Conservation (phyloP, 2,888 invertebrate genomes). For the Yponomeuta malinellus region DNA sequence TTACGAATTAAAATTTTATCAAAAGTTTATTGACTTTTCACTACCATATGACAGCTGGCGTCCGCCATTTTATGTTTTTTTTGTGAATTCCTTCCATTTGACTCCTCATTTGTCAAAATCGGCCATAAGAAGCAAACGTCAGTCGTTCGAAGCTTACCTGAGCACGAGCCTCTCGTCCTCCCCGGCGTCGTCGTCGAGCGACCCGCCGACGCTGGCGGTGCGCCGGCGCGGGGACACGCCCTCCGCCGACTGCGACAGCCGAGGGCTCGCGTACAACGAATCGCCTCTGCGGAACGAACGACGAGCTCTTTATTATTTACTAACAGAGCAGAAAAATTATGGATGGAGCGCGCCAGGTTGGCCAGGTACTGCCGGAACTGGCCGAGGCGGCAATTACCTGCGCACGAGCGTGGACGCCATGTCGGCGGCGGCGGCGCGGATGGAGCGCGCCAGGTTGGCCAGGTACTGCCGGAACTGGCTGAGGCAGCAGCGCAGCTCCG, state of each 20-base stretch:
- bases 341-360: too few species aligned
- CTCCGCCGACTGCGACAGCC: conserved; percentile 64
- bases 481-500: conserved; percentile 91
- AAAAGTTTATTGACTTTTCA: not conserved
- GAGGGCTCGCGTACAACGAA: conserved; percentile 74
- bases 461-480: conserved; percentile 93
- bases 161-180: conserved; percentile 50
- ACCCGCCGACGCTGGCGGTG: conserved; percentile 51
- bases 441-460: conserved; percentile 87
- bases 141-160: conserved; percentile 31
- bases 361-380: too few species aligned
- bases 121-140: too few species aligned
- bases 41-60: not conserved
- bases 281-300: conserved; percentile 35
- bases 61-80: too few species aligned
- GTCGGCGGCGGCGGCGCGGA: conserved; percentile 93
- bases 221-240: conserved; percentile 62
- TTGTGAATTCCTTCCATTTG: too few species aligned
- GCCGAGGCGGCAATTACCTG: conserved; percentile 41
- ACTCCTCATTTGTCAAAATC: too few species aligned
- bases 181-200: conserved; percentile 64
- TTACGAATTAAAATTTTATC: too few species aligned
- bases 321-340: too few species aligned
- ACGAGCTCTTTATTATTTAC: not conserved
- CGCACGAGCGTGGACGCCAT: conserved; percentile 93